phyloP scores from a whole-genome alignment of 2,888 invertebrate species.

The Drosophila gaucha region DNA sequence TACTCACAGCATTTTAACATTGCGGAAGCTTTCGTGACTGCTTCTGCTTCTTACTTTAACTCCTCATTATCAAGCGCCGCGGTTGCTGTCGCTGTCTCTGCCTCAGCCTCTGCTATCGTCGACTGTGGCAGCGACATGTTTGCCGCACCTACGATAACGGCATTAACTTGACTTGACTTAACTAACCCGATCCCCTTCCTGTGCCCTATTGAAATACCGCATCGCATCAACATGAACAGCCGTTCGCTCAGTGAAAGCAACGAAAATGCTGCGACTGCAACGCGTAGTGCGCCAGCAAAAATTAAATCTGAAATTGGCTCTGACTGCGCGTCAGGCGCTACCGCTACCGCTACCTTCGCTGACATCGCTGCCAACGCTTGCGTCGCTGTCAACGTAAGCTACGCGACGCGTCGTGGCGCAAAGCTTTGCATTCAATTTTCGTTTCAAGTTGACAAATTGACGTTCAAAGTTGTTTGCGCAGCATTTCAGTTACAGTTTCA shows the following conservation, averaged over 20 bases:
- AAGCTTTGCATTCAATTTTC: constrained; percentile 79
- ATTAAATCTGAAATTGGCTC: constrained; percentile 54
- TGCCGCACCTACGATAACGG: constrained; percentile 80
- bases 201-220: constrained; percentile 36
- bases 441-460: constrained; percentile 79
- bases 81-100: constrained; percentile 42
- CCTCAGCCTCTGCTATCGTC: constrained; percentile 18
- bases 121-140: constrained; percentile 59
- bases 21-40: constrained; percentile 72
- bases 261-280: constrained; percentile 54
- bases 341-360: constrained; percentile 40
- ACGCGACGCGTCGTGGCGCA: constrained; percentile 46
- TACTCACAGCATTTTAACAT: constrained; percentile 58
- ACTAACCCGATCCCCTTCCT: constrained; percentile 41
- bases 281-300: constrained; percentile 37
- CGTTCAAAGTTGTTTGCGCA: constrained; percentile 80
- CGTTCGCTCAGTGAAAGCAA: constrained; percentile 50
- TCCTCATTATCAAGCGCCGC: constrained; percentile 73
- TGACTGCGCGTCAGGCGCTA: constrained; percentile 60
- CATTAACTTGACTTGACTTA: constrained; percentile 67
- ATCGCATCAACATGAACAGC: constrained; percentile 29
- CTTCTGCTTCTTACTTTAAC: constrained; percentile 57
- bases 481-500: constrained; percentile 76
- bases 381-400: constrained; percentile 48
- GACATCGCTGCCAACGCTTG: constrained; percentile 25